Evolutionary conservation across 2,113 vertebrate genomes (phyloP).

Genomic region (Delphinapterus leucas): DNA sequence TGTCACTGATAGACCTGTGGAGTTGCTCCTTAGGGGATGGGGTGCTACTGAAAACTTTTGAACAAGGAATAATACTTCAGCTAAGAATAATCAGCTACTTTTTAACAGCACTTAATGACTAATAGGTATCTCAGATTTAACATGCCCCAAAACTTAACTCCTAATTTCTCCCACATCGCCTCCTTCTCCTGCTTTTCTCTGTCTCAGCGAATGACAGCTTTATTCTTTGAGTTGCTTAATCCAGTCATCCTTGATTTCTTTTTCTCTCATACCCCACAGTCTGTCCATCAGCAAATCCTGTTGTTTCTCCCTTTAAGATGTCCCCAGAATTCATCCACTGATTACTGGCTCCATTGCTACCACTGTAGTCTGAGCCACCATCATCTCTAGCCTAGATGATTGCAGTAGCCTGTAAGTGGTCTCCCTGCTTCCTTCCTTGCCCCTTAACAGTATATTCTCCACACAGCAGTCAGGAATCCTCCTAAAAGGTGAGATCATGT

Average conservation of each 20-base stretch:
- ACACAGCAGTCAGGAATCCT: not conserved
- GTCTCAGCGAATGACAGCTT: not conserved
- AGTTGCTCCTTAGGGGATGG: not conserved
- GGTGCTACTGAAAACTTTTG: not conserved
- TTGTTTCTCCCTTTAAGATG: conserved; percentile 3
- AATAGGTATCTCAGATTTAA: not conserved
- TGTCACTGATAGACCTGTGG: not conserved
- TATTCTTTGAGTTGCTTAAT: not conserved
- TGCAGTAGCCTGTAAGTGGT: not conserved
- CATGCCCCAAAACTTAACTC: not conserved
- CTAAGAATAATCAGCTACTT: not conserved
- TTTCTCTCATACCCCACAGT: not conserved
- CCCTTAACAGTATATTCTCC: not conserved
- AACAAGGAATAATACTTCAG: not conserved
- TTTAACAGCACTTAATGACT: not conserved
- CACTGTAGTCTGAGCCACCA: not conserved
- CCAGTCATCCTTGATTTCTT: not conserved
- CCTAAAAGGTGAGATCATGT: not conserved
- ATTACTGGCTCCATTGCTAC: not conserved
- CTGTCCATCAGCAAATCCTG: not conserved
- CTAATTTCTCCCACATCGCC: not conserved
- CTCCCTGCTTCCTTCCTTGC: not conserved
- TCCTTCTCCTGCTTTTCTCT: not conserved
- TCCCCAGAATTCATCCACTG: not conserved
- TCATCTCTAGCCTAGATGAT: not conserved